These are phyloP conservation scores for Gambelia wislizenii DNA, from an alignment of 2,797 vertebrate genomes.

Conservation along the genomic window DNA sequence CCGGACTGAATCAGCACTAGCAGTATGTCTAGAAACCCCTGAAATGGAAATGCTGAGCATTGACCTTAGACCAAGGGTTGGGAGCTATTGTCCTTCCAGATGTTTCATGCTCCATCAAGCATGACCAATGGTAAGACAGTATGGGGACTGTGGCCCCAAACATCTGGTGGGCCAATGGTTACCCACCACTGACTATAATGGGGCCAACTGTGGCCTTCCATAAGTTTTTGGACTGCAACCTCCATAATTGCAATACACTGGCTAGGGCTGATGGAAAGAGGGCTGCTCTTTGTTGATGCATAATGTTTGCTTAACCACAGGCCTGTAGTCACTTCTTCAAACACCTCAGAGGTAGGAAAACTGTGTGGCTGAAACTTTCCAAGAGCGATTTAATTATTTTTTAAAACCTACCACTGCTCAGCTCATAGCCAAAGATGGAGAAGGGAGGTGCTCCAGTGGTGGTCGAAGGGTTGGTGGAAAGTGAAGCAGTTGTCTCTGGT, in stretches of 20 bases:
- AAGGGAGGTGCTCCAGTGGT: conserved; percentile 63
- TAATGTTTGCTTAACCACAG: background rate
- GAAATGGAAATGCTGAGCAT: background rate
- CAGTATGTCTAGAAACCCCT: background rate
- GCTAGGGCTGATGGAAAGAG: background rate
- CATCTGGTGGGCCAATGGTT: background rate
- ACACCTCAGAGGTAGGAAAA: background rate
- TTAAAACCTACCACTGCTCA: conserved; percentile 87
- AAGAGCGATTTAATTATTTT: background rate
- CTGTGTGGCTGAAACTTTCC: background rate
- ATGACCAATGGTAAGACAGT: background rate
- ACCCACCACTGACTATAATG: background rate
- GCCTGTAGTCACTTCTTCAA: background rate
- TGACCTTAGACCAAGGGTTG: background rate
- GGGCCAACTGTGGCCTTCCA: background rate
- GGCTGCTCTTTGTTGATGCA: background rate
- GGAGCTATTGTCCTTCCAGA: background rate
- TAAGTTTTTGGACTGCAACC: background rate
- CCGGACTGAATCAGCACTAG: background rate
- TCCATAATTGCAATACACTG: background rate
- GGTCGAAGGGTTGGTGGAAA: conserved; percentile 54
- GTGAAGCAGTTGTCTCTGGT: conserved; percentile 34
- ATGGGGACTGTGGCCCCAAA: background rate
- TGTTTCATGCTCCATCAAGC: background rate
- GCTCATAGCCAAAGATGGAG: conserved; percentile 85